A percentile compares a stretch with the other conserved stretches of the same genome.
phyloP scores from a whole-genome alignment of 2,797 vertebrate genomes.

The Streptopelia turtur region DNA sequence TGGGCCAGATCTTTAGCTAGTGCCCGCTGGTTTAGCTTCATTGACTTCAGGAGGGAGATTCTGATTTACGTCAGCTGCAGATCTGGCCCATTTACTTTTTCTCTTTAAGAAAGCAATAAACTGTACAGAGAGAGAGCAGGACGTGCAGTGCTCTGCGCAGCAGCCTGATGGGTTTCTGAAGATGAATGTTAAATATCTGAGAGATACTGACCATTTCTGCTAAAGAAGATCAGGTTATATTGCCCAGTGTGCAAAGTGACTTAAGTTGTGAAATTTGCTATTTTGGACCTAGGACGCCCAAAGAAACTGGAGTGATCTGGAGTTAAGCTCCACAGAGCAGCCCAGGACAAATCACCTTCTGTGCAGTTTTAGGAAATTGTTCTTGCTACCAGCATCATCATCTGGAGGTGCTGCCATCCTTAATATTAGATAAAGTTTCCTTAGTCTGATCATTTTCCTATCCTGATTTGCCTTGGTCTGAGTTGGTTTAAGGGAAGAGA shows the following conservation, averaged over 20 bases:
- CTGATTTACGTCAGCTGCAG: slow-evolving; percentile 50
- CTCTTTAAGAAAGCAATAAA: slow-evolving; percentile 48
- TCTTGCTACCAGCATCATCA: background rate
- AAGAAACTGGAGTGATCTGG: background rate
- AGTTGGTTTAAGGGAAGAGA: background rate
- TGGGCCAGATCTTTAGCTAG: slow-evolving; percentile 64
- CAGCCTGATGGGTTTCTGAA: slow-evolving; percentile 19
- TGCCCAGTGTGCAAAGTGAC: background rate
- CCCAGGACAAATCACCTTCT: background rate
- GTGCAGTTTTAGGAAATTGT: background rate
- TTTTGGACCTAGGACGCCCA: background rate
- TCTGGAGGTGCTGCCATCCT: background rate
- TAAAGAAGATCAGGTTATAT: background rate
- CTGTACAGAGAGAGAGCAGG: background rate
- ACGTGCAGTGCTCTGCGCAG: background rate
- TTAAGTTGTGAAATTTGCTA: background rate
- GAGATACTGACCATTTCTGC: background rate
- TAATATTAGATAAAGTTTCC: background rate
- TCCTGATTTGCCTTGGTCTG: background rate
- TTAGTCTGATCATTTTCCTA: background rate
- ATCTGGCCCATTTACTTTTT: slow-evolving; percentile 58
- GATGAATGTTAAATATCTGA: slow-evolving; percentile 18
- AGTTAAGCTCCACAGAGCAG: background rate
- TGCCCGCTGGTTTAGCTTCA: slow-evolving; percentile 46
- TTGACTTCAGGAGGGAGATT: slow-evolving; percentile 23